Conservation (phyloP, 2,797 vertebrate genomes). For the Cheirogaleus major region DNA sequence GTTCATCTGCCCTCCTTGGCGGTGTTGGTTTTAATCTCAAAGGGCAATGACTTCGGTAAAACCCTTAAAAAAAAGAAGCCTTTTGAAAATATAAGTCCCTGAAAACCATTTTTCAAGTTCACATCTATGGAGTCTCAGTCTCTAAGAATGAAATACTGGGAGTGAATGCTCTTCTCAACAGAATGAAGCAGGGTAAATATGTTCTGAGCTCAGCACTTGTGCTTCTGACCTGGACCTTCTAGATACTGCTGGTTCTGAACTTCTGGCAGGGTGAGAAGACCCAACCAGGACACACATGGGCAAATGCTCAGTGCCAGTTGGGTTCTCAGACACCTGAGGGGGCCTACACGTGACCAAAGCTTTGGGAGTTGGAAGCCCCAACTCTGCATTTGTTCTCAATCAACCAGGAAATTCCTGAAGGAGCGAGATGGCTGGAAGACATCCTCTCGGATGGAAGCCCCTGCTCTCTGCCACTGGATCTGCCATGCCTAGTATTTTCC, state of each 20-base stretch:
- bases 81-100: not conserved
- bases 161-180: not conserved
- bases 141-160: not conserved
- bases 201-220: not conserved
- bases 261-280: fast-evolving
- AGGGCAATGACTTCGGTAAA: not conserved
- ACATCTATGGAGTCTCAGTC: not conserved
- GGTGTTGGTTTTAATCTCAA: not conserved
- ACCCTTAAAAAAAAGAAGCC: not conserved
- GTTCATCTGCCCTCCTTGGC: too few relatives aligned
- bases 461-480: not conserved
- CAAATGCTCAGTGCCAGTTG: not conserved
- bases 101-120: not conserved
- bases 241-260: fast-evolving
- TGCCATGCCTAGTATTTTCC: not conserved
- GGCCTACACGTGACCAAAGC: too few relatives aligned
- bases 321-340: not conserved
- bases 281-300: too few relatives aligned
- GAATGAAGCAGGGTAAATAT: not conserved
- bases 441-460: fast-evolving
- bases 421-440: not conserved
- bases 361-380: not conserved
- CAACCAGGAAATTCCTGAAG: not conserved
- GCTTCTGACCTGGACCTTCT: not conserved
- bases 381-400: not conserved